Conservation (phyloP, 2,888 invertebrate genomes). For the Scaptomyza reducta region DNA sequence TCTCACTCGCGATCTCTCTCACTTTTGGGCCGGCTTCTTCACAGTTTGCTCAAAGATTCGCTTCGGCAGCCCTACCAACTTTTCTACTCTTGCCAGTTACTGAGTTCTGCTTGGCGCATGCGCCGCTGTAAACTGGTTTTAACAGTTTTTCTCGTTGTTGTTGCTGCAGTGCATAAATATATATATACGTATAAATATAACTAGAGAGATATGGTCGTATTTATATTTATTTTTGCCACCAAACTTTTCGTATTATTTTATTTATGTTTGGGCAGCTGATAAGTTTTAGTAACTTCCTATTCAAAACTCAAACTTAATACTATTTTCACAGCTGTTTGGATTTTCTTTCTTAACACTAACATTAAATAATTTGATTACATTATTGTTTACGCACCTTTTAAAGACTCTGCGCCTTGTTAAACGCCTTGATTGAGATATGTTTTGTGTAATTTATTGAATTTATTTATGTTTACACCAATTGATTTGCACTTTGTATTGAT, state of each 20-base stretch:
- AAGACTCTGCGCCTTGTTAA: conserved; percentile 19
- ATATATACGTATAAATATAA: conserved; percentile 6
- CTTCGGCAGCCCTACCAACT: conserved; percentile 62
- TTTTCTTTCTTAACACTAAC: conserved; percentile 2
- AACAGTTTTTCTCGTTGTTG: conserved; percentile 61
- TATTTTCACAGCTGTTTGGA: conserved; percentile 51
- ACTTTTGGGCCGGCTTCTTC: conserved; percentile 58
- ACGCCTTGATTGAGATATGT: conserved; percentile 25
- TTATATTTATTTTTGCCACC: conserved; percentile 29
- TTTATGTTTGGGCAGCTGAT: conserved; percentile 48
- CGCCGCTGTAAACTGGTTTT: conserved; percentile 66
- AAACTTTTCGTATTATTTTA: conserved; percentile 44
- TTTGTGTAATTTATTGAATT: conserved; percentile 14
- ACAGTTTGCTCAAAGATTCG: conserved; percentile 75
- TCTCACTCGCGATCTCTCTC: background rate
- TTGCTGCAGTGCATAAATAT: conserved; percentile 15
- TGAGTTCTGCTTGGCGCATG: conserved; percentile 63
- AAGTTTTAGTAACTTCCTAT: conserved; percentile 28
- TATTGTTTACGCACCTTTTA: conserved; percentile 48
- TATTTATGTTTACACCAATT: conserved; percentile 37
- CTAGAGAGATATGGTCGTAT: conserved; percentile 36
- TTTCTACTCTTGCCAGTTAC: conserved; percentile 44
- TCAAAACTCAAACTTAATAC: conserved; percentile 19
- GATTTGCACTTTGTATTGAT: conserved; percentile 37
- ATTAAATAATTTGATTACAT: conserved; percentile 9